Evolutionary conservation across 2,888 invertebrate species (phyloP), one percentile per base, ranked within the genome.

Genomic region (Xestia rhomboidea): DNA sequence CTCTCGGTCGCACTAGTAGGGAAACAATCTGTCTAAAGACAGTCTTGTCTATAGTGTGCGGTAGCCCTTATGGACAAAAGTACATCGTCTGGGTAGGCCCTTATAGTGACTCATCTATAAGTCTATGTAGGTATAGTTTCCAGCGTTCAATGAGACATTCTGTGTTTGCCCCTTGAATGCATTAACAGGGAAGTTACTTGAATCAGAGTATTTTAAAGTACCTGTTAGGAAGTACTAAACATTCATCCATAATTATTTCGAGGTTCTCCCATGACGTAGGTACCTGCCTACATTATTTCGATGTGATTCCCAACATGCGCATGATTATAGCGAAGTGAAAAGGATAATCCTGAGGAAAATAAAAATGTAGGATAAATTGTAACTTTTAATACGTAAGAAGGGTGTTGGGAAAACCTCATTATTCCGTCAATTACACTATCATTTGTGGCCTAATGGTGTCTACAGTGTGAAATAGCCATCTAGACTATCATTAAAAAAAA

Each of bases 191-290:
- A 68, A 72, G 27, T 68, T 38, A 21, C 34, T 18, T 38, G 21
- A 46, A 71, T 62, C 66, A n/a, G 21, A 46, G 34, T 34, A n/a
- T n/a, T 57, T 34, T 13, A 24, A 34, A 46, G 24, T 24, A 63
- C n/a, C 4, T 64, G n/a, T 44, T 67, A 21, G 46, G n/a, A 46
- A 67, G 34, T 71, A 70, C 41, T 13, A 15, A 70, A 30, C 60
- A 30, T 41, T 70, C 24, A 27, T 57, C 27, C 7, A 44, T 21
- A 44, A 27, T 21, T 67, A 44, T 27, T 67, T 30, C 21, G 46
- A 13, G 7, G 24, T 46, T 27, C 11, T 66, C 27, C 18, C 64
- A n/a, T 67, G 11, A 67, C 11, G 38, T 41, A n/a, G 18, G 60
- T 21, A 30, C n/a, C 54, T n/a, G n/a, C n/a, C n/a, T 11, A 30